Percentiles rank a stretch among this genome's conserved stretches.
phyloP scores from a whole-genome alignment of 64 coral and sea anemone genomes.

The Montipora foliosa region DNA sequence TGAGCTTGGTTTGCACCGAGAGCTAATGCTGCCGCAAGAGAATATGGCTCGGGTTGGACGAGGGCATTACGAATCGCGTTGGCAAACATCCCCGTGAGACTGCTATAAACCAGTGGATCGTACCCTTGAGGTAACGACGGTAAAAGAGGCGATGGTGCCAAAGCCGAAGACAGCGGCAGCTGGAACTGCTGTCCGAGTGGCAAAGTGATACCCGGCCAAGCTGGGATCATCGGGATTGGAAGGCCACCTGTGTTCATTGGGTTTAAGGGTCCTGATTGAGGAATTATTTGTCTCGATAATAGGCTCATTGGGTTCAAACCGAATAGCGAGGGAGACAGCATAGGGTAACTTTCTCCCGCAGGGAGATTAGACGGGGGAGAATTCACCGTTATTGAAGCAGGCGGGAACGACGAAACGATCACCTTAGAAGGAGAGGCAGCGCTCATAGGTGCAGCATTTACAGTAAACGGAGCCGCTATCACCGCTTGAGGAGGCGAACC shows the following conservation, averaged over 20 bases:
- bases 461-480: too few species aligned
- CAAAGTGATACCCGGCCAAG: background rate
- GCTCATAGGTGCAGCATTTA: background rate
- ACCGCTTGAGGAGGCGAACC: too few species aligned
- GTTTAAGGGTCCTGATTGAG: background rate
- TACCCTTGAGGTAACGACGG: background rate
- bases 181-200: background rate
- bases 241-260: background rate
- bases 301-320: background rate
- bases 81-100: conserved; percentile 26
- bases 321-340: background rate
- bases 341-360: background rate
- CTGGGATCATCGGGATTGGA: background rate
- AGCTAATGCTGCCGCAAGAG: conserved; percentile 29
- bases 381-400: conserved; percentile 27
- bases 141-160: background rate
- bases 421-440: background rate
- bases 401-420: background rate
- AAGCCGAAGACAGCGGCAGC: background rate
- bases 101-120: conserved; percentile 29
- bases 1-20: conserved; percentile 55
- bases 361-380: background rate
- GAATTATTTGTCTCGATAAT: background rate
- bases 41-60: conserved; percentile 52
- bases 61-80: conserved; percentile 64